phyloP scores from a whole-genome alignment of 2,797 vertebrate genomes.

The Myiotriccus ornatus region DNA sequence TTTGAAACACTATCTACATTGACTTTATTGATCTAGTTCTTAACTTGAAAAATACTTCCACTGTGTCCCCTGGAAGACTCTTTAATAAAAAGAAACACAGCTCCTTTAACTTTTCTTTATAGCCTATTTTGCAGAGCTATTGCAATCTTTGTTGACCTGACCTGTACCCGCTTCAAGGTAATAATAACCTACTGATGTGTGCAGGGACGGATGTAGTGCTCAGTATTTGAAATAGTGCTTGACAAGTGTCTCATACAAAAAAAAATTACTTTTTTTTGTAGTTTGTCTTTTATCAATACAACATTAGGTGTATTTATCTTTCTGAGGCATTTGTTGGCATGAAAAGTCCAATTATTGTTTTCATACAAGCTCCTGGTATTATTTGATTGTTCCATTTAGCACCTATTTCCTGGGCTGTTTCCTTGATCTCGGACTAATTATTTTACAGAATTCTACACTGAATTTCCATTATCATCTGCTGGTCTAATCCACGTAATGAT shows the following conservation, averaged over 20 bases:
- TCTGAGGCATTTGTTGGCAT: neutral
- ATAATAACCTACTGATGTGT: conserved; percentile 1
- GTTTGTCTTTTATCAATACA: neutral
- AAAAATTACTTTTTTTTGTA: neutral
- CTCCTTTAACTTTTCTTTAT: conserved; percentile 11
- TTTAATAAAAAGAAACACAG: neutral
- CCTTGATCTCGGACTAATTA: conserved; percentile 6
- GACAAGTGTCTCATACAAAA: neutral
- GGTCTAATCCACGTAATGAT: conserved; percentile 54
- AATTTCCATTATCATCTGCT: conserved; percentile 41
- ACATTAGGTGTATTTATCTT: neutral
- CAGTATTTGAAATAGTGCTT: neutral
- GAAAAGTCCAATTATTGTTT: neutral
- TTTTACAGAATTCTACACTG: conserved; percentile 22
- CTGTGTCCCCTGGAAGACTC: neutral
- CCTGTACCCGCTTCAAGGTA: neutral
- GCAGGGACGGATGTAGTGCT: neutral
- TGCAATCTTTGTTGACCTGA: conserved; percentile 14
- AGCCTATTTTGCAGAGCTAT: conserved; percentile 7
- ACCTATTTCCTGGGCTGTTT: conserved; percentile 13
- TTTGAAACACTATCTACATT: neutral
- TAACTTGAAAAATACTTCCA: neutral
- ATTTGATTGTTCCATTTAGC: conserved; percentile 20
- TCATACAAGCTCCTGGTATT: neutral
- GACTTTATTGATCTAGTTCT: neutral